Conservation (phyloP, 30 jellyfish, hydroid and myxozoan genomes). For the Catostylus mosaicus region DNA sequence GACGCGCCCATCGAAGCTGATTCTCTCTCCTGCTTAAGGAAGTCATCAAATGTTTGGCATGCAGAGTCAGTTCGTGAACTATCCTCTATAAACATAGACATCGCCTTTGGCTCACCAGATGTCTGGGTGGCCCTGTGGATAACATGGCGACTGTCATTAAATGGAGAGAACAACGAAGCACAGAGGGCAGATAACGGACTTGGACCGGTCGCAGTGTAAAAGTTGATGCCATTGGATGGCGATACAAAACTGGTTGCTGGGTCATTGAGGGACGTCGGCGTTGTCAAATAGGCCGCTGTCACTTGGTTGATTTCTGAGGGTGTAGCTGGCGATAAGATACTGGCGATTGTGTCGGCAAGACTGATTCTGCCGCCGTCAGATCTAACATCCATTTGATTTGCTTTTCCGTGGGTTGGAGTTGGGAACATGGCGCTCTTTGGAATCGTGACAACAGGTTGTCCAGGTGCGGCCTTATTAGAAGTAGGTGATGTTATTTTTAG, state of each 20-base stretch:
- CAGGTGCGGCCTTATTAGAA: not conserved
- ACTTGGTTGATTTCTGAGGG: constrained; percentile 60
- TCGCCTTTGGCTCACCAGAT: constrained; percentile 68
- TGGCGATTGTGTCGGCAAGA: constrained; percentile 32
- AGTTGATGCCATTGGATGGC: constrained; percentile 21
- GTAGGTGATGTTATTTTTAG: constrained; percentile 15
- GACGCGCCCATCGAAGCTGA: not conserved
- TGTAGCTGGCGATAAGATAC: constrained; percentile 53
- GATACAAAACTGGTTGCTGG: constrained; percentile 42
- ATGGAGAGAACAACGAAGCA: constrained; percentile 79
- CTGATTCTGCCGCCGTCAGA: constrained; percentile 27
- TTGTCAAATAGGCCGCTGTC: constrained; percentile 39
- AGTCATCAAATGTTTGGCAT: not conserved
- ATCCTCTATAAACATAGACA: constrained; percentile 28
- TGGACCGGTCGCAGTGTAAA: constrained; percentile 57
- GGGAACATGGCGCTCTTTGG: constrained; percentile 72
- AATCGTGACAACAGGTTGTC: constrained; percentile 46
- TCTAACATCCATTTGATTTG: constrained; percentile 5
- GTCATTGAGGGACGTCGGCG: constrained; percentile 46
- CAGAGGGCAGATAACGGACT: constrained; percentile 84
- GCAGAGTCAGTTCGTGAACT: constrained; percentile 5
- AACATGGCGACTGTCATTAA: constrained; percentile 41
- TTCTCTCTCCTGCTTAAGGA: constrained; percentile 1
- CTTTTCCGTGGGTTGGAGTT: constrained; percentile 23
- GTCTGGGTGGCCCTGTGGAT: constrained; percentile 67